Base-by-base conservation (phyloP, 2,113 vertebrate species). In the Tympanuchus pallidicinctus region DNA sequence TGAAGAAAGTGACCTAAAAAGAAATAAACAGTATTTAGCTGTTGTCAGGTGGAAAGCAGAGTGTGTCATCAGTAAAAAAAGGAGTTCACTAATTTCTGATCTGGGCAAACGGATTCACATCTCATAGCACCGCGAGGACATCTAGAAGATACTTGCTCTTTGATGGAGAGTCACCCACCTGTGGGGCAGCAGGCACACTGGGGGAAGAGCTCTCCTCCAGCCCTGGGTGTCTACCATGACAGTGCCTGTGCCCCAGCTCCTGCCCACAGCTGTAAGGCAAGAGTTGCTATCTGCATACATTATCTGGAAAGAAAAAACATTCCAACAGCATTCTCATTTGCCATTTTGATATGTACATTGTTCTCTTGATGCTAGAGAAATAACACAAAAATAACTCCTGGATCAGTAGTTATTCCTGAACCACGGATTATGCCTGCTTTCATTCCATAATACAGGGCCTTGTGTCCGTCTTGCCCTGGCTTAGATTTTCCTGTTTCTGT, bases 401-500 rank as follows among this genome's bases (percentile, higher is more conserved):
- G 42, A 54, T 64, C 50, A 74, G 57, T 38, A 88, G 67, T 43
- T 80, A 30, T 87, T 92, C 79, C 82, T 89, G 56, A 48, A 34
- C 38, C 19, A 21, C 9, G 10, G 52, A 61, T 77, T 93, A 52
- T 50, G 21, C 54, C 83, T 82, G 19, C 16, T 91, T 95, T 91
- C 80, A 6, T 84, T 95, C 78, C 54, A 15, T 91, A 56, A 60
- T 57, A 30, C 16, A 78, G n/a, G 27, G 28, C 19, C 43, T 74
- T 86, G 72, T 61, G 48, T 28, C 61, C 81, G 42, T 54, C 67
- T 87, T 86, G 61, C 80, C 19, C 77, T 90, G 90, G 82, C 86
- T 94, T 83, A 84, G 57, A 75, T 90, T 91, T 92, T 91, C 50
- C 72, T 86, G 54, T 74, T 91, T 57, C 86, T 84, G 24, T 82